These are phyloP conservation scores for Aviceda leuphotes DNA, from an alignment of 2,797 vertebrate species.

Conservation along the genomic window DNA sequence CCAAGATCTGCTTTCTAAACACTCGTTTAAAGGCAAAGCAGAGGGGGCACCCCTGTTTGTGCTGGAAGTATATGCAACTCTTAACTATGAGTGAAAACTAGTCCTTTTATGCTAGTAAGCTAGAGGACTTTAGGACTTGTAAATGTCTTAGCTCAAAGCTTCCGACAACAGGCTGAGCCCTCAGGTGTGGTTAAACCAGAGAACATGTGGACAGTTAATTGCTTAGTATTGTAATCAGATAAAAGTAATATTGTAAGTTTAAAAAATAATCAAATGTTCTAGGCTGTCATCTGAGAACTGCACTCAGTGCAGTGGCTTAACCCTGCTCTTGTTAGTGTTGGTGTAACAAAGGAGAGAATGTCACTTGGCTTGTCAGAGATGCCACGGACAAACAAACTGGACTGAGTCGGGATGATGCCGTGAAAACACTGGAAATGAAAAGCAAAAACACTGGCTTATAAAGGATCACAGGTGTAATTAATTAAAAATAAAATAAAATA, in stretches of 20 bases:
- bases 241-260: not conserved
- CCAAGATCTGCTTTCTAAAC: not conserved
- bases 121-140: not conserved
- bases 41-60: not conserved
- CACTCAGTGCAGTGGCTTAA: rapidly evolving
- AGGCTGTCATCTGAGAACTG: not conserved
- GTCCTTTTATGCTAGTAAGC: not conserved
- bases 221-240: not conserved
- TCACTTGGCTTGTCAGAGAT: not conserved
- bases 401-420: not conserved
- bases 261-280: not conserved
- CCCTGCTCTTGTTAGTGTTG: not conserved
- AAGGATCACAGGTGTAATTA: not conserved
- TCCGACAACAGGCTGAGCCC: not conserved
- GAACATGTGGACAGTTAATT: not conserved
- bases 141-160: not conserved
- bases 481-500: not conserved
- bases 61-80: rapidly evolving
- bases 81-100: rapidly evolving
- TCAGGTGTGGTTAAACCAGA: not conserved
- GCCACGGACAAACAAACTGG: rapidly evolving
- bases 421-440: not conserved
- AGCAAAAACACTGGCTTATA: not conserved
- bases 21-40: not conserved
- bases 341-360: not conserved